Conservation (phyloP, 2,797 vertebrate species). For the Synaphobranchus kaupii region DNA sequence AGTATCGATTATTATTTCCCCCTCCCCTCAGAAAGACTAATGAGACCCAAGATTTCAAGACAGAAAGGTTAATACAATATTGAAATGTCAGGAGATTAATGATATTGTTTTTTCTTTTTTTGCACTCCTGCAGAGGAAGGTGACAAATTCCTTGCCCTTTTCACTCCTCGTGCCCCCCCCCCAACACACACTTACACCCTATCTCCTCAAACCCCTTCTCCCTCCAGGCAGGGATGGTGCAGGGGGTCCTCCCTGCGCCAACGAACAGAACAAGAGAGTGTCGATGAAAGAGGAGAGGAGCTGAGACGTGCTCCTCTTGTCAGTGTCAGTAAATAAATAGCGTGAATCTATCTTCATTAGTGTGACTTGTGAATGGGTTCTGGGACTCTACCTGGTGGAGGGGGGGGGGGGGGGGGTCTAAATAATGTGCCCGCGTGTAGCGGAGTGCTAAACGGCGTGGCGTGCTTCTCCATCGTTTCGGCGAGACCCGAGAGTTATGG, state of each 20-base stretch:
- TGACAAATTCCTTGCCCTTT: slow-evolving; percentile 83
- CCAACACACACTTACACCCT: neutral
- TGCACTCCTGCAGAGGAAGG: slow-evolving; percentile 61
- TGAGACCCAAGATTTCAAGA: slow-evolving; percentile 71
- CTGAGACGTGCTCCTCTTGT: slow-evolving; percentile 57
- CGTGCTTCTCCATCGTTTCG: slow-evolving; percentile 43
- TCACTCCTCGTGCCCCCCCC: slow-evolving; percentile 51
- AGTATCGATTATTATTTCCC: slow-evolving; percentile 77
- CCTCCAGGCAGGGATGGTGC: slow-evolving; percentile 29
- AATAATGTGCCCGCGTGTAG: slow-evolving; percentile 47
- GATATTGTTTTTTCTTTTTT: slow-evolving; percentile 70
- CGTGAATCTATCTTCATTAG: slow-evolving; percentile 84
- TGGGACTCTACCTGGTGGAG: slow-evolving; percentile 57
- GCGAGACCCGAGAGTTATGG: neutral
- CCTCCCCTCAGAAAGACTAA: slow-evolving; percentile 75
- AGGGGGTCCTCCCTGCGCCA: slow-evolving; percentile 37
- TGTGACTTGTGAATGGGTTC: slow-evolving; percentile 50
- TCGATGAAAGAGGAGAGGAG: slow-evolving; percentile 58
- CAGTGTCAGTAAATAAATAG: slow-evolving; percentile 78
- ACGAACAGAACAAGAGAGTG: slow-evolving; percentile 59
- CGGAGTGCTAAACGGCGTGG: slow-evolving; percentile 51
- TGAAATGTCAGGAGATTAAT: slow-evolving; percentile 85
- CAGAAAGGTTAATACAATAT: slow-evolving; percentile 85
- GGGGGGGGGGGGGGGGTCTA: slow-evolving; percentile 24
- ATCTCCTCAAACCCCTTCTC: slow-evolving; percentile 39